Evolutionary conservation across 2,797 vertebrate genomes (phyloP).

Genomic region (Anolis apletophallus): DNA sequence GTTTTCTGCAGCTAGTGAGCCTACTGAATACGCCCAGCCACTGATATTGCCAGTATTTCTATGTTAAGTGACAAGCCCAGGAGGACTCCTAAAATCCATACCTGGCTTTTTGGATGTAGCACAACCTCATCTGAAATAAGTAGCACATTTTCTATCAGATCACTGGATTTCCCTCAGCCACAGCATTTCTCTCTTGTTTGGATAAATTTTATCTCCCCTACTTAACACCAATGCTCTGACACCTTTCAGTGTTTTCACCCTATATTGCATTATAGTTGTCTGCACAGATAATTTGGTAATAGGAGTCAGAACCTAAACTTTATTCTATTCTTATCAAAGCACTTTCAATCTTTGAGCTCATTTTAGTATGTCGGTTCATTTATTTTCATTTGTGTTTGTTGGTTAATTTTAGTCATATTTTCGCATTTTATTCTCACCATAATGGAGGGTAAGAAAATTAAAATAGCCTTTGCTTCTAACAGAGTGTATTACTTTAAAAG

Average conservation of each 20-base stretch:
- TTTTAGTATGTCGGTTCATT: too few species aligned
- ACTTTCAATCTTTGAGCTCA: too few species aligned
- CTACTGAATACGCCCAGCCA: background rate
- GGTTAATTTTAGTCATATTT: background rate
- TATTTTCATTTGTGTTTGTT: background rate
- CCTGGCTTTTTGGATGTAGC: background rate
- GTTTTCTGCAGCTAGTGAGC: background rate
- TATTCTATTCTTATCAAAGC: background rate
- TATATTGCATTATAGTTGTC: background rate
- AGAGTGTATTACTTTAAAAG: background rate
- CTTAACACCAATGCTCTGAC: background rate
- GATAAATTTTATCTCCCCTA: background rate
- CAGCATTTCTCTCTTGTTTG: background rate
- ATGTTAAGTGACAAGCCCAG: background rate
- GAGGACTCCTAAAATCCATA: background rate
- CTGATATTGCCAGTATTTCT: too few species aligned
- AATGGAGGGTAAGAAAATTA: background rate
- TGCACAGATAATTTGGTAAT: background rate
- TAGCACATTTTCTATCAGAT: background rate
- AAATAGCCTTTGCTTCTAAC: background rate
- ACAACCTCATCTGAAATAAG: background rate
- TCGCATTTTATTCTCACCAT: background rate
- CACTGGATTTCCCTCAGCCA: background rate
- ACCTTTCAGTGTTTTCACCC: background rate
- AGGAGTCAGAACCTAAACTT: background rate